phyloP scores from a whole-genome alignment of 2,888 invertebrate species.

The Pseudoips prasinana region DNA sequence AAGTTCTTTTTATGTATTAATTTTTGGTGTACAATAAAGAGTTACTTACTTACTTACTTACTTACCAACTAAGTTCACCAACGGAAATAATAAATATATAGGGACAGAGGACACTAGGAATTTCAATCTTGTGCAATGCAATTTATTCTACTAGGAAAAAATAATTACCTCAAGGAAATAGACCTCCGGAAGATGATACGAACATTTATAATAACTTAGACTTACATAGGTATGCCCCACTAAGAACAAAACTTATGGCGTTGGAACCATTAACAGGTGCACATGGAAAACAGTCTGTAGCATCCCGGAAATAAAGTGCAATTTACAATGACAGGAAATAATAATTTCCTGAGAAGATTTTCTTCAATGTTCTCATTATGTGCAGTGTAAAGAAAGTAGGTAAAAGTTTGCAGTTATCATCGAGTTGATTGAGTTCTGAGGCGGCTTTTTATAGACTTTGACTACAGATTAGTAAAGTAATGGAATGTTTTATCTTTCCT shows the following conservation, averaged over 20 bases:
- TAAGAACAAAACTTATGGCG: constrained; percentile 38
- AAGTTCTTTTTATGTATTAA: too few species aligned
- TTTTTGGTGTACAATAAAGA: too few species aligned
- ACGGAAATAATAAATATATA: too few species aligned
- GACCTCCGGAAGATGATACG: constrained; percentile 16
- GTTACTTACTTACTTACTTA: too few species aligned
- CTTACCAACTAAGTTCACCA: too few species aligned
- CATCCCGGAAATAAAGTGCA: constrained; percentile 17
- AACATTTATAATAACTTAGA: constrained; percentile 29
- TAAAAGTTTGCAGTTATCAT: constrained; percentile 35
- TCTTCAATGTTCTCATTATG: constrained; percentile 40
- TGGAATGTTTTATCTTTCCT: too few species aligned
- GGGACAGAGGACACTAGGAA: too few species aligned
- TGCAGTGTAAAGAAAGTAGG: constrained; percentile 34
- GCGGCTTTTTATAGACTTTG: constrained; percentile 21
- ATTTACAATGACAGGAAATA: constrained; percentile 17
- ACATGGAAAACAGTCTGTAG: constrained; percentile 20
- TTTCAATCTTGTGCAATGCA: too few species aligned
- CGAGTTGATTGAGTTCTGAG: constrained; percentile 35
- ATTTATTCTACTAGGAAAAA: too few species aligned
- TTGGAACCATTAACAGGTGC: constrained; percentile 22
- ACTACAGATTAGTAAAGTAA: constrained; percentile 4
- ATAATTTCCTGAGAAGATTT: constrained; percentile 41
- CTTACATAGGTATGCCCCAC: constrained; percentile 33
- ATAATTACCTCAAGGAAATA: too few species aligned